phyloP scores from a whole-genome alignment of 2,797 vertebrate genomes.

The Urosaurus nigricauda region DNA sequence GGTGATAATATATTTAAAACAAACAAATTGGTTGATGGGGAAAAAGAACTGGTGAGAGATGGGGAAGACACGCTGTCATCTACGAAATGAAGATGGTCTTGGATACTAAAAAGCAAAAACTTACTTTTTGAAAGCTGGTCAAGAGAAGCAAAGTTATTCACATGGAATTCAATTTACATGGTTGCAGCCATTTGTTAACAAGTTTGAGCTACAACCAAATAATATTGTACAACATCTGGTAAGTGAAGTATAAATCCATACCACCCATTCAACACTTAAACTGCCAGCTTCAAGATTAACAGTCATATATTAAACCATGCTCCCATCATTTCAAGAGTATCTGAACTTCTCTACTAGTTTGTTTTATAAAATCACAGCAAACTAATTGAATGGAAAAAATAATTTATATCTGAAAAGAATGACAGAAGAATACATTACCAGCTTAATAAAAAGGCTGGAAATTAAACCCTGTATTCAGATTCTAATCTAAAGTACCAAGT shows the following conservation, averaged over 20 bases:
- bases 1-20: slow-evolving; percentile 67
- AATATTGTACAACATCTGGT: slow-evolving; percentile 44
- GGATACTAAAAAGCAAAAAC: not conserved
- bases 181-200: slow-evolving; percentile 36
- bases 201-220: slow-evolving; percentile 29
- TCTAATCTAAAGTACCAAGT: not conserved
- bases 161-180: slow-evolving; percentile 54
- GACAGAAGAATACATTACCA: slow-evolving; percentile 44
- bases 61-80: slow-evolving; percentile 51
- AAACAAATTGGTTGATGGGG: slow-evolving; percentile 64
- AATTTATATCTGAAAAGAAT: slow-evolving; percentile 6
- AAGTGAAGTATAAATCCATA: slow-evolving; percentile 31
- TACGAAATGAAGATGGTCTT: slow-evolving; percentile 46
- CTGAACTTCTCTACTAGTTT: slow-evolving; percentile 42
- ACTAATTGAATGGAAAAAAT: not conserved
- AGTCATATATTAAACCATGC: slow-evolving; percentile 16
- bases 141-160: slow-evolving; percentile 30
- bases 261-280: slow-evolving; percentile 50
- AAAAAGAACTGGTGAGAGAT: slow-evolving; percentile 46
- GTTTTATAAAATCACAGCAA: not conserved
- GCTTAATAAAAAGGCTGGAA: slow-evolving; percentile 58
- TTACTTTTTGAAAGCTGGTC: slow-evolving; percentile 5
- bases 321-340: not conserved
- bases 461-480: not conserved
- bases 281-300: slow-evolving; percentile 6